Evolutionary conservation across 2,113 vertebrate species (phyloP).

Genomic region (Callithrix jacchus): DNA sequence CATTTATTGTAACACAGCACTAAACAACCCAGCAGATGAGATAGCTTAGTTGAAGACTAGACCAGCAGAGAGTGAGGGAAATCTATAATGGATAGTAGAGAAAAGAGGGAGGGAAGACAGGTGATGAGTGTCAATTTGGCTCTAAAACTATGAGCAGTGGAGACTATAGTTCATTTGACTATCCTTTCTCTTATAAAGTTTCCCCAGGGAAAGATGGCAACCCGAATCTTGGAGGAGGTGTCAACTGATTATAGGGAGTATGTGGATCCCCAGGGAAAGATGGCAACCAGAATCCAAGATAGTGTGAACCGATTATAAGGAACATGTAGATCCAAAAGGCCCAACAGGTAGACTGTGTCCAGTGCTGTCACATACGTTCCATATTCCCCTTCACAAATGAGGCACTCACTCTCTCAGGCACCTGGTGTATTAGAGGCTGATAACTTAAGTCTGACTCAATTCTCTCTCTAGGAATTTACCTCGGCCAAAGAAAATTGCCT

Average conservation of each 20-base stretch:
- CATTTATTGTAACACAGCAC: background rate
- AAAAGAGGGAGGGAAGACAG: background rate
- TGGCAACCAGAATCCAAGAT: background rate
- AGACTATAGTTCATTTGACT: background rate
- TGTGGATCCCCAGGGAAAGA: background rate
- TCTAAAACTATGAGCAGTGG: background rate
- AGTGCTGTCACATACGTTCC: background rate
- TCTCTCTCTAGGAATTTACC: background rate
- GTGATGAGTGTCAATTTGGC: background rate
- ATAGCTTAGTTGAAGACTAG: background rate
- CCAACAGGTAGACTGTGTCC: background rate
- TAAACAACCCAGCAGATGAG: background rate
- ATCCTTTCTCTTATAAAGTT: background rate
- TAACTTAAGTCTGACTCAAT: background rate
- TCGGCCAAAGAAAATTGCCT: background rate
- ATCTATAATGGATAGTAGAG: background rate
- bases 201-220: background rate
- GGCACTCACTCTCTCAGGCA: background rate
- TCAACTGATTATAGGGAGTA: background rate
- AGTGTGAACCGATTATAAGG: background rate
- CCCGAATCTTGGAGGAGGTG: background rate
- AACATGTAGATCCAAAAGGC: background rate
- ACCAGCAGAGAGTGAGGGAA: background rate
- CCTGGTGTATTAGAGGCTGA: background rate
- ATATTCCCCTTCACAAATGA: background rate